Base-by-base conservation (phyloP, 2,888 invertebrate species). In the Ecliptopera silaceata region DNA sequence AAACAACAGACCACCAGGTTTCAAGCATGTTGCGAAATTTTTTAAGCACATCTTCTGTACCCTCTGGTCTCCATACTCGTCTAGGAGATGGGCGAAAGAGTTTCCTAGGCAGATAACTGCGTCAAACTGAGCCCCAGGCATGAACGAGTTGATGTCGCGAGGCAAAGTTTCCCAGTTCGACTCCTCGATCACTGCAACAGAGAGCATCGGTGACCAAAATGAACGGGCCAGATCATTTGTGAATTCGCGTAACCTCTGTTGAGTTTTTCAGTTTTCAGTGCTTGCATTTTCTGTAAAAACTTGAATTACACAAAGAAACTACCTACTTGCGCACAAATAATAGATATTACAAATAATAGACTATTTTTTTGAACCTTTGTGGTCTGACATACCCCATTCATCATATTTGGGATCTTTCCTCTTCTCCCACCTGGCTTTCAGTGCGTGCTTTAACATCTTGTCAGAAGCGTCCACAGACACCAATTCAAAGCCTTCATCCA, bases 101-200 rank as follows among this genome's bases (percentile, higher is more conserved):
- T 97, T 97, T 43, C 97, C 97, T 48, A 97, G 89, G 76, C 97
- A 97, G 63, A 97, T 95, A 26, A 97, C 96, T 0, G 97, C 97
- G 86, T 97, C 97, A 77, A 97, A 97, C 50, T 94, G 93, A 10
- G 34, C 92, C 3, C 92, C 93, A 1, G 94, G 91, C 0, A 94
- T 74, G 62, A 93, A 88, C 1, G 87, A 71, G 46, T 93, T 87
- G 26, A 97, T 93, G 74, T 97, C 97, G 31, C 95, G 93, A 3
- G 95, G 93, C 2, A 97, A 79, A 0, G 95, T 95, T 69, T 97
- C 85, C 97, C 97, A 97, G 79, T 97, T 97, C 0, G 97, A 97
- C 88, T 97, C 97, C 80, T 97, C 97, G 73, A 97, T 97, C 15
- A 95, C 97, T 97, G 79, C 12, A 79, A 79, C 10, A 8, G 4